Conservation (phyloP, 2,797 vertebrate species). For the Spinus olivaceus region DNA sequence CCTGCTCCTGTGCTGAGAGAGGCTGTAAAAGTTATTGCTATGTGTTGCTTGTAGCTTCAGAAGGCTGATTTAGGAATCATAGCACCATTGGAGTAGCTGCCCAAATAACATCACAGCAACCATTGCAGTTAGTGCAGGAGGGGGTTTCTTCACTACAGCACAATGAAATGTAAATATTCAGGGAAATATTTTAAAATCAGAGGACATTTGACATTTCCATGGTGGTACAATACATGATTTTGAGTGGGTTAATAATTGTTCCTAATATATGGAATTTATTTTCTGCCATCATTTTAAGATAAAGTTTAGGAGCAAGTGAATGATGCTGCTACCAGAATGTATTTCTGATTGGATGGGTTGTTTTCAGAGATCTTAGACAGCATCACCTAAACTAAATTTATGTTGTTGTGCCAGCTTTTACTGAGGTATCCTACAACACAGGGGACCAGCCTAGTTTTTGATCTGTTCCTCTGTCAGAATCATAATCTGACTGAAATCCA, state of each 20-base stretch:
- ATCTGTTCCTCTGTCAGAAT: background rate
- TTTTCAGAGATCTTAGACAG: background rate
- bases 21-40: background rate
- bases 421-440: background rate
- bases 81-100: background rate
- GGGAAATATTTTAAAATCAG: background rate
- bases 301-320: background rate
- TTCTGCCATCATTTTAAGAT: background rate
- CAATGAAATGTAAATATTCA: background rate
- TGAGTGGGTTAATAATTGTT: background rate
- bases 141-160: background rate
- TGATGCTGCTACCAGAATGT: background rate
- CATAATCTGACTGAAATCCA: background rate
- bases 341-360: background rate
- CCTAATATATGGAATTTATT: background rate
- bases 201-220: background rate
- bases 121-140: background rate
- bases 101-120: background rate
- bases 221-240: background rate
- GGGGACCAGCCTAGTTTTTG: background rate
- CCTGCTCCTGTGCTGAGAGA: background rate
- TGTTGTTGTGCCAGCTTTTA: background rate
- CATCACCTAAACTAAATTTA: background rate
- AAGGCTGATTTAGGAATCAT: background rate
- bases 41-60: background rate